A percentile compares a stretch with the other conserved stretches of the same genome.
These are phyloP conservation scores for Drosophila sulfurigaster DNA, from an alignment of 1,140 invertebrate species.

Conservation along the genomic window DNA sequence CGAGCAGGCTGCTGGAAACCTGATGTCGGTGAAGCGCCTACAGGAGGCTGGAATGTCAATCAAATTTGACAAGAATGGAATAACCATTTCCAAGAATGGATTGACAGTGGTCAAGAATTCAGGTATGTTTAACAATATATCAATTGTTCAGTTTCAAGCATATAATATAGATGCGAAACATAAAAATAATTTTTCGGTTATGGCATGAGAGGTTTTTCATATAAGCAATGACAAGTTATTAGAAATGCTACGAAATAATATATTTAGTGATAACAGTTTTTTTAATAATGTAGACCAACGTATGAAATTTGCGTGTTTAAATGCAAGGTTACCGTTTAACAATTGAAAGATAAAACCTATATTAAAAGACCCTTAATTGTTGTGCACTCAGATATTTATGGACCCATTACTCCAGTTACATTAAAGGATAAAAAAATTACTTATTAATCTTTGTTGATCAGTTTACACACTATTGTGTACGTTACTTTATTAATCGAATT, in stretches of 20 bases:
- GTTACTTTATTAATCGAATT: conserved; percentile 47
- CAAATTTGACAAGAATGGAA: neutral
- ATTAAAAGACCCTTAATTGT: neutral
- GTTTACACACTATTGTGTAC: too few relatives aligned
- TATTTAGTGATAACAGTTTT: neutral
- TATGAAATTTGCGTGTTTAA: neutral
- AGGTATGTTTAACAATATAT: conserved; percentile 26
- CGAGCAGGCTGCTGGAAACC: too few relatives aligned
- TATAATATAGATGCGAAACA: conserved; percentile 4
- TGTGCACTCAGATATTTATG: neutral
- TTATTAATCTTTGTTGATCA: too few relatives aligned
- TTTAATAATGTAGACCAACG: neutral
- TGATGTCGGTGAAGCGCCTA: too few relatives aligned
- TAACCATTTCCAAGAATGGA: conserved; percentile 11
- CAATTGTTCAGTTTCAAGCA: neutral
- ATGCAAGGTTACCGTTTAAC: neutral
- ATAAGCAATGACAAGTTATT: conserved; percentile 18
- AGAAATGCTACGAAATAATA: conserved; percentile 6
- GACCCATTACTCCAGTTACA: conserved; percentile 63
- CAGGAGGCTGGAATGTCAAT: neutral
- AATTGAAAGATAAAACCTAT: neutral
- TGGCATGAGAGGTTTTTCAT: conserved; percentile 17
- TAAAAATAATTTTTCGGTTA: conserved; percentile 35
- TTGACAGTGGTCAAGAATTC: conserved; percentile 22
- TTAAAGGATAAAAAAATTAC: conserved; percentile 73